Evolutionary conservation across 2,113 vertebrate species (phyloP).

Genomic region (Mixornis gularis): DNA sequence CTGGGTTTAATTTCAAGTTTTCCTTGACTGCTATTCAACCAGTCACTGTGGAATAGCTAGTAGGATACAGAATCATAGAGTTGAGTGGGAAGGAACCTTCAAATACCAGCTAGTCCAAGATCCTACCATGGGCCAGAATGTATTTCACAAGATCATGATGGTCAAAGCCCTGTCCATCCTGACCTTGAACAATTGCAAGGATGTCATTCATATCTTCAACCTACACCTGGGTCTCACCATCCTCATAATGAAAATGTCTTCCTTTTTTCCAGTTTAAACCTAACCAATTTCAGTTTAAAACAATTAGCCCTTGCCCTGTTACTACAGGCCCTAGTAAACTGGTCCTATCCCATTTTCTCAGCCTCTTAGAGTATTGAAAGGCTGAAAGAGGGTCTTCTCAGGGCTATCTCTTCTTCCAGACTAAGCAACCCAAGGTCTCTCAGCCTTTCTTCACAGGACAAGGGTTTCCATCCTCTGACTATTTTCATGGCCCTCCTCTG

Average conservation of each 20-base stretch:
- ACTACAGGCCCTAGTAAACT: not conserved
- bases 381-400: not conserved
- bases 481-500: rapidly evolving
- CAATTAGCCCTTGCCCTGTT: not conserved
- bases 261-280: not conserved
- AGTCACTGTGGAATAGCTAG: not conserved
- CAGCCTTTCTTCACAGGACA: not conserved
- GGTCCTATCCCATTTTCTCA: not conserved
- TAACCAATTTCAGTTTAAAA: not conserved
- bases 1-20: not conserved
- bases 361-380: rapidly evolving
- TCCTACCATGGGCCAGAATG: no score
- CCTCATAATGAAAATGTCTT: not conserved
- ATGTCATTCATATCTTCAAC: not conserved
- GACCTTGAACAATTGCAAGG: not conserved
- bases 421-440: not conserved
- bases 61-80: not conserved
- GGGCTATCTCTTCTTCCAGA: not conserved
- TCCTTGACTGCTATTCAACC: not conserved
- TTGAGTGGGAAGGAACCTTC: not conserved
- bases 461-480: not conserved
- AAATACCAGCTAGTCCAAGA: not conserved
- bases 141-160: not conserved
- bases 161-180: rapidly evolving
- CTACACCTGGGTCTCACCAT: not conserved